Evolutionary conservation across 2,113 vertebrate genomes (phyloP), one percentile per base, ranked within the genome.

Genomic region (Peromyscus leucopus): DNA sequence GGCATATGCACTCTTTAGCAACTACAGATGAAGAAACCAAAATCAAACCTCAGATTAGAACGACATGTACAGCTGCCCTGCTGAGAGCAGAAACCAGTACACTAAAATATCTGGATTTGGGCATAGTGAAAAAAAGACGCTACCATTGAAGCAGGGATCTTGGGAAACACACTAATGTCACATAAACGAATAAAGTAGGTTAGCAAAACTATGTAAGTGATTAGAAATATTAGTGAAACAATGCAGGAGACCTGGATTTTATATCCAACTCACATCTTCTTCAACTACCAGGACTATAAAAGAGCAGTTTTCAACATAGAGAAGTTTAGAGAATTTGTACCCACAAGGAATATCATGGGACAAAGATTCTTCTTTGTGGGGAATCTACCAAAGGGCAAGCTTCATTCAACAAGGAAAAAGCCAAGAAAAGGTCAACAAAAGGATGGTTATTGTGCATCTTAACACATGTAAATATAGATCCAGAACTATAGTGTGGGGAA

Each of bases 111-210:
- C 65, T 63, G 12, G 42, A 55, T 75, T 71, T 76, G 21, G 4
- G 31, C 59, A 79, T 31, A 51, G 28, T 61, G 42, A 79, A 39
- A 72, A 42, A 42, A 95, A 87, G 39, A 80, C 55, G 24, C 10
- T 95, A 33, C 24, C 33, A 87, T 71, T 51, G n/a, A 87, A 92
- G 51, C n/a, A 80, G 19, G 19, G 22, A 46, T 63, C 42, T 75
- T 55, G 59, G 11, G 36, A 78, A 84, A 91, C n/a, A 67, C 17
- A 75, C 36, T 15, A 46, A 55, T 84, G 31, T 26, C 78, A 94
- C 79, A 75, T 33, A 89, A 55, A 90, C 55, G n/a, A 90, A 85
- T 71, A 36, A 94, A 65, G 28, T 76, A 85, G 46, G 67, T 87
- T 67, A 78, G 7, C 19, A 75, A 48, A 85, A 24, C 28, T 51